Evolutionary conservation across 2,113 vertebrate genomes (phyloP).

Genomic region (Bubo bubo): DNA sequence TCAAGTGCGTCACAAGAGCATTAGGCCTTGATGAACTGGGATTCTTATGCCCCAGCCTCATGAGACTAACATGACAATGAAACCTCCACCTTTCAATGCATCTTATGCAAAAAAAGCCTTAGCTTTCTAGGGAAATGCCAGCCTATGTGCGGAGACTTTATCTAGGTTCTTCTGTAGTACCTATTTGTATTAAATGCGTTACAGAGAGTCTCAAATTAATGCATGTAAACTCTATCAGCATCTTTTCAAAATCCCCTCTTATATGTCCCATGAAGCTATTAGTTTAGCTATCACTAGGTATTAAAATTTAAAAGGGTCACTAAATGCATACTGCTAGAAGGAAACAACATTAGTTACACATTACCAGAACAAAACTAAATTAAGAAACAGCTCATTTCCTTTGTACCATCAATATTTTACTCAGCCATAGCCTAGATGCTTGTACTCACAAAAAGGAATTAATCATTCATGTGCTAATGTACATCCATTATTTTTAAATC

Average conservation of each 20-base stretch:
- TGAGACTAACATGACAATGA: neutral
- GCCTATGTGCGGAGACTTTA: neutral
- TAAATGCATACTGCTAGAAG: constrained; percentile 67
- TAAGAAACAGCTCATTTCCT: constrained; percentile 76
- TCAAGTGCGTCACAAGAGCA: neutral
- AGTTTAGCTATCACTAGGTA: constrained; percentile 52
- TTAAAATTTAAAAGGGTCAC: constrained; percentile 70
- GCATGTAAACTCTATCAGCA: neutral
- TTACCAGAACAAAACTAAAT: constrained; percentile 77
- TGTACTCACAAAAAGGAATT: constrained; percentile 62
- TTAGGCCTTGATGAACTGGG: neutral
- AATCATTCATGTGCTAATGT: constrained; percentile 68
- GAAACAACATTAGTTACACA: constrained; percentile 72
- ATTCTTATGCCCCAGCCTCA: neutral
- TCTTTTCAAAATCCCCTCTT: constrained; percentile 2
- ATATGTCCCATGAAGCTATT: constrained; percentile 38
- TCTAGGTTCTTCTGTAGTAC: neutral
- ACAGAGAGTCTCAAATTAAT: neutral
- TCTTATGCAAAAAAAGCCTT: neutral
- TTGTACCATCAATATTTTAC: constrained; percentile 71
- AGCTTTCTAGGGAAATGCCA: neutral
- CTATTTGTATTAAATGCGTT: neutral
- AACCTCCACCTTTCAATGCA: neutral
- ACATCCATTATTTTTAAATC: constrained; percentile 76
- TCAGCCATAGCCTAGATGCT: constrained; percentile 59